Conservation (phyloP, 2,797 vertebrate species). For the Peromyscus attwateri region DNA sequence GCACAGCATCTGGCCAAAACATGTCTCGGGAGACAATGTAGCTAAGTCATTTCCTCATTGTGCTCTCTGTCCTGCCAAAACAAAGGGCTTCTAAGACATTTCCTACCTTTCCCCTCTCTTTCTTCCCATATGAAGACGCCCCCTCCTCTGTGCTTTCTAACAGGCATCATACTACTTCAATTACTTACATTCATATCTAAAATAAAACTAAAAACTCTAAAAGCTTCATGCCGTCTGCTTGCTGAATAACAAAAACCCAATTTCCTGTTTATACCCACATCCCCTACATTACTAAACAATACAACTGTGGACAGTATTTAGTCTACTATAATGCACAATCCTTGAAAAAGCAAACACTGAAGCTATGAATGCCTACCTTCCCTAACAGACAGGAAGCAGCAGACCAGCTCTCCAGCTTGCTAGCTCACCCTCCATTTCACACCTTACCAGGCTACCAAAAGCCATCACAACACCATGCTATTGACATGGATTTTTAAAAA, state of each 20-base stretch:
- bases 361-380: not conserved
- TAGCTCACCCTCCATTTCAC: not conserved
- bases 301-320: not conserved
- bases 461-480: not conserved
- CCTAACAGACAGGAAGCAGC: not conserved
- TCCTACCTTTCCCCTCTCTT: not conserved
- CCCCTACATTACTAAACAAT: not conserved
- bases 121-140: not conserved
- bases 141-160: not conserved
- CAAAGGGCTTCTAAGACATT: slow-evolving; percentile 14
- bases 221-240: not conserved
- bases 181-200: not conserved
- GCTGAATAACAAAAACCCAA: slow-evolving; percentile 47
- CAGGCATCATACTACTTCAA: not conserved
- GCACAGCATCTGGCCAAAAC: slow-evolving; percentile 33
- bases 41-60: slow-evolving; percentile 54
- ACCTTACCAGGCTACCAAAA: slow-evolving; percentile 26
- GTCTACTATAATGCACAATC: not conserved
- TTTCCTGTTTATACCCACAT: not conserved
- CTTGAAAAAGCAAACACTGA: not conserved
- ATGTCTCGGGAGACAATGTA: slow-evolving; percentile 4
- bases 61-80: slow-evolving; percentile 9
- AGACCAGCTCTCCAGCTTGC: not conserved
- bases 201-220: slow-evolving; percentile 21
- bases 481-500: slow-evolving; percentile 11